Percentiles rank a stretch among this genome's conserved stretches.
These are phyloP conservation scores for Lepidocolaptes lacrymiger DNA, from an alignment of 2,797 vertebrate genomes.

Conservation along the genomic window DNA sequence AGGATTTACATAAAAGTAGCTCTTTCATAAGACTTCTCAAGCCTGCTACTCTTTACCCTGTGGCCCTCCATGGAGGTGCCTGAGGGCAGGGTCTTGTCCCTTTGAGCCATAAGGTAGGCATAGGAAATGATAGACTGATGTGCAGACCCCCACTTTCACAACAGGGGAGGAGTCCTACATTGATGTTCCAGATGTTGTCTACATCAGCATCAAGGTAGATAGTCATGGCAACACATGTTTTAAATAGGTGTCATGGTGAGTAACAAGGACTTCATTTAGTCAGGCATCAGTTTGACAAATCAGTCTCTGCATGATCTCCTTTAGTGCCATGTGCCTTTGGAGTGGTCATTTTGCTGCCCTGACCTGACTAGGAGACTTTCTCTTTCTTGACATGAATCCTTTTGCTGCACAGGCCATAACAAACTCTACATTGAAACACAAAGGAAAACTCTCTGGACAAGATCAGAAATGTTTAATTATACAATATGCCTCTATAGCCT, in stretches of 20 bases:
- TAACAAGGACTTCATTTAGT: not conserved
- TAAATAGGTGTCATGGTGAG: not conserved
- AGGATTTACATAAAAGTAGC: not conserved
- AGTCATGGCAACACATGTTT: not conserved
- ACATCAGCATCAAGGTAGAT: not conserved
- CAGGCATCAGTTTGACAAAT: not conserved
- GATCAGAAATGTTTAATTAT: not conserved
- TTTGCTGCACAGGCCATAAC: not conserved
- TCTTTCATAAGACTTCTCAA: not conserved
- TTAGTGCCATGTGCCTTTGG: slow-evolving; percentile 22
- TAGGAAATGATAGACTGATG: not conserved
- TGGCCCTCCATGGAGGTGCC: not conserved
- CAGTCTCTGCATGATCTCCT: not conserved
- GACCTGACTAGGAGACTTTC: not conserved
- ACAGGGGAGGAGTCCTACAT: not conserved
- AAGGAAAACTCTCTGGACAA: not conserved
- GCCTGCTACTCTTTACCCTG: not conserved
- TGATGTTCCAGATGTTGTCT: not conserved
- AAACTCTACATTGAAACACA: not conserved
- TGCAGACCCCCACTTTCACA: not conserved
- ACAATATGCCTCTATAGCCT: not conserved
- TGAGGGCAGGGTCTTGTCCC: not conserved
- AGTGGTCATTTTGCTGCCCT: slow-evolving; percentile 40
- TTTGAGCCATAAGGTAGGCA: not conserved
- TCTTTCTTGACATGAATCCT: not conserved